Evolutionary conservation across 2,113 vertebrate species (phyloP), one percentile per base, ranked within the genome.

Genomic region (Micronycteris hirsuta): DNA sequence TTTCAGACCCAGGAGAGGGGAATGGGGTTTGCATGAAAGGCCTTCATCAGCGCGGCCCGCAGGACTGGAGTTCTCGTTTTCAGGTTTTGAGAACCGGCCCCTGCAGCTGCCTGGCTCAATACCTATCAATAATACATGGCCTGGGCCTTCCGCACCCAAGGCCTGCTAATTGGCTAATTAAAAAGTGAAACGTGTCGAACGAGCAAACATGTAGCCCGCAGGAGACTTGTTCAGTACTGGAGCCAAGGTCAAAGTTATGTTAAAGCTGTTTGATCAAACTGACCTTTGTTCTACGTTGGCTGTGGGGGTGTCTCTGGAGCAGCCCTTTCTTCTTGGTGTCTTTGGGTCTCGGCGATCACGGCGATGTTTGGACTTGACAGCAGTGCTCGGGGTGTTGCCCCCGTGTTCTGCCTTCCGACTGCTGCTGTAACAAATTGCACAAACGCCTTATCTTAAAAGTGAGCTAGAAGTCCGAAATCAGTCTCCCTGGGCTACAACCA

Each of bases 131-230:
- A 99, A 99, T 99, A 99, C 99, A 99, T 99, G 98, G 97, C 97
- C 98, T 97, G 97, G 98, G 98, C 98, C 99, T 98, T 98, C 98
- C 97, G 98, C 97, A 97, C 98, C 73, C 97, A 98, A 98, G 97
- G 98, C 98, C 98, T 98, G 98, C 99, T 99, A 99, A 99, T 99
- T 99, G 99, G 99, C 99, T 99, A 99, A 99, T 99, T 99, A 99
- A 99, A 99, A 99, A 99, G 99, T 98, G 99, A 98, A 99, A 98
- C 97, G 96, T 97, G 98, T 99, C 97, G 98, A 98, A 98, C 97
- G 97, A 98, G 98, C 98, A 98, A 96, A 97, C 68, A 73, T 96
- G 92, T 97, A 56, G 95, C 98, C 98, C 98, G 58, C 98, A 13
- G 98, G 99, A 99, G 99, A 99, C 97, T 94, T 97, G 90, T 97